Base-by-base conservation (phyloP, 2,888 invertebrate species). In the Gonocerus acuteangulatus region DNA sequence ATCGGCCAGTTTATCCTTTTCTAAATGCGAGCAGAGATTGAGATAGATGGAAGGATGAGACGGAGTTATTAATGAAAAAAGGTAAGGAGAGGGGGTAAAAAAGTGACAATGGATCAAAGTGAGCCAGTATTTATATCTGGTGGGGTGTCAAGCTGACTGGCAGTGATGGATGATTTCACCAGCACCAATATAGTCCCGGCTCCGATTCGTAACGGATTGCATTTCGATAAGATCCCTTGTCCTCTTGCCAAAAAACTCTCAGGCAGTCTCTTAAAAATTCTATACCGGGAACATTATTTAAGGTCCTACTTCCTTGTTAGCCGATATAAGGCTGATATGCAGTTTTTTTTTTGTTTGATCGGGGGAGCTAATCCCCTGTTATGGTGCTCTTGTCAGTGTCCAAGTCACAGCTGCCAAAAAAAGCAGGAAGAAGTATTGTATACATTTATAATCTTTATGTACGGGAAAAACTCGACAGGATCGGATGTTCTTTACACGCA, bases 121-220 rank as follows among this genome's bases (percentile, higher is more conserved):
- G 15, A 54, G 54, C 15, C 45, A 47, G 57, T 57, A 57, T 57
- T 57, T 57, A 45, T 57, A 57, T 57, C 52, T 52, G 36, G 52
- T 42, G 36, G 36, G 42, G 23, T 21, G 47, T 57, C 63, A 63
- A 39, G 16, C 42, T 62, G 64, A 62, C 60, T 42, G 64, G 59
- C 62, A 57, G 60, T 64, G 64, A 64, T 62, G 59, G 64, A 64
- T 64, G 64, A 62, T 61, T 60, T 56, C 62, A 60, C 52, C 45
- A 59, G 59, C 18, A 45, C 60, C 61, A 57, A 64, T 64, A 64
- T 62, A 64, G 60, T 57, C 44, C 60, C 44, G 58, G 64, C 54
- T 64, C 64, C 64, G 62, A 64, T 64, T 64, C 64, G 64, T 59
- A 62, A 64, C 64, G 62, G 64, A 64, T 64, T 64, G 62, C 56